Conservation (phyloP, 2,888 invertebrate genomes). For the Nymphalis urticae region DNA sequence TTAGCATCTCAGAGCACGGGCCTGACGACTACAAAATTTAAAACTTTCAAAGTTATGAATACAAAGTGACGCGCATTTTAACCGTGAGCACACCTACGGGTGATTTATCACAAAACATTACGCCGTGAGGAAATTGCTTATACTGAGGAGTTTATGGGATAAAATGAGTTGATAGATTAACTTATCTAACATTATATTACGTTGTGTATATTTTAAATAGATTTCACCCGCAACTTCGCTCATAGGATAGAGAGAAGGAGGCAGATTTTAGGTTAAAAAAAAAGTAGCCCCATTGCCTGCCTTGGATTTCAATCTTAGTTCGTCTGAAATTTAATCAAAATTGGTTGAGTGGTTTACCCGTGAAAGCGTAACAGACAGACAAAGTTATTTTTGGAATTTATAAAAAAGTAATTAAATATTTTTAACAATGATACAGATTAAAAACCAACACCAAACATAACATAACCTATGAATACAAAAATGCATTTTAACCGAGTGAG, state of each 20-base stretch:
- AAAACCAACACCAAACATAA: slow-evolving; percentile 12
- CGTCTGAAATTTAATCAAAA: too few species aligned
- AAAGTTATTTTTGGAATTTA: too few species aligned
- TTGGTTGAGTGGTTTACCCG: too few species aligned
- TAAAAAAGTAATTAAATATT: background rate
- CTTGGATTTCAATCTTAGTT: too few species aligned
- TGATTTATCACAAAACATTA: slow-evolving; percentile 31
- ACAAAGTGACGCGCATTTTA: slow-evolving; percentile 23
- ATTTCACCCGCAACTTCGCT: too few species aligned
- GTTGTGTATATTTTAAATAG: too few species aligned
- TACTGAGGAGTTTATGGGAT: slow-evolving; percentile 21
- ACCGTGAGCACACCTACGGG: slow-evolving; percentile 6
- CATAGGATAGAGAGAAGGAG: too few species aligned
- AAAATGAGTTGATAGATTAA: slow-evolving; percentile 11
- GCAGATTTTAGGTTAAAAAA: too few species aligned
- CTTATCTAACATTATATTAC: background rate
- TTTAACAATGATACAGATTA: background rate
- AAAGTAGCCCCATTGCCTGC: too few species aligned
- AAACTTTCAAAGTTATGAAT: slow-evolving; percentile 18
- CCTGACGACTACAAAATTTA: background rate
- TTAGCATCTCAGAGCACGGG: background rate
- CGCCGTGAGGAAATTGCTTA: slow-evolving; percentile 27
- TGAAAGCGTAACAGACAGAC: too few species aligned
- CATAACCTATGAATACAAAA: slow-evolving; percentile 26
- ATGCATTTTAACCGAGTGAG: slow-evolving; percentile 13